phyloP scores from a whole-genome alignment of 2,113 vertebrate species.

The Bolborhynchus lineola region DNA sequence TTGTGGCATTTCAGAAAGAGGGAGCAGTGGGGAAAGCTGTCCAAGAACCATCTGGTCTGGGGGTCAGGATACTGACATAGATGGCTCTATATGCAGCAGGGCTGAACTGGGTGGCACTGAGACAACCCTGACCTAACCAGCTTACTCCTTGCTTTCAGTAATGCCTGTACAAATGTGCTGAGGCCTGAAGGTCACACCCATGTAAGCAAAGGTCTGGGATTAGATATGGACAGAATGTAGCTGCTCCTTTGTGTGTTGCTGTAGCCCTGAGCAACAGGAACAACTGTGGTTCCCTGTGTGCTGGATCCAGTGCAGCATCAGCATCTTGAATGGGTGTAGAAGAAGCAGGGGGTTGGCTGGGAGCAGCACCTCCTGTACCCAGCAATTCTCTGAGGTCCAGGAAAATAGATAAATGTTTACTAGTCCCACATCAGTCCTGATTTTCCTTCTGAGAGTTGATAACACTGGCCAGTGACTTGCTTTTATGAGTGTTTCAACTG shows the following conservation, averaged over 20 bases:
- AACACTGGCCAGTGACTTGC: not conserved
- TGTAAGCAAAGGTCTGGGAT: not conserved
- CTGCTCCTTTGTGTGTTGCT: not conserved
- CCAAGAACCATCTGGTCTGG: not conserved
- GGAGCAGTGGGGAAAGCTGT: not conserved
- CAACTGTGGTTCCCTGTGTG: rapidly evolving
- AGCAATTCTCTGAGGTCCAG: not conserved
- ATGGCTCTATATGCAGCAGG: not conserved
- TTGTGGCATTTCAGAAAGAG: not conserved
- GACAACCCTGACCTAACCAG: constrained; percentile 47
- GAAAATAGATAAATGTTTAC: not conserved
- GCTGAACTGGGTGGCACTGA: not conserved
- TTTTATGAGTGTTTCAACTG: not conserved
- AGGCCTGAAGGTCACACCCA: not conserved
- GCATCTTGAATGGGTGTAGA: not conserved
- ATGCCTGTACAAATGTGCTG: not conserved
- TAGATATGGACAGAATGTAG: not conserved
- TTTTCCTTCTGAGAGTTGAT: not conserved
- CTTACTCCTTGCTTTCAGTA: not conserved
- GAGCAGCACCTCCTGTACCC: not conserved
- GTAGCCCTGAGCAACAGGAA: not conserved
- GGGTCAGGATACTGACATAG: not conserved
- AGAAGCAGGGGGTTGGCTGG: not conserved
- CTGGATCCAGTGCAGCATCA: rapidly evolving
- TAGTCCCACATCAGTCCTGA: not conserved